Conservation (phyloP, 1,140 invertebrate genomes). For the Diabrotica virgifera region DNA sequence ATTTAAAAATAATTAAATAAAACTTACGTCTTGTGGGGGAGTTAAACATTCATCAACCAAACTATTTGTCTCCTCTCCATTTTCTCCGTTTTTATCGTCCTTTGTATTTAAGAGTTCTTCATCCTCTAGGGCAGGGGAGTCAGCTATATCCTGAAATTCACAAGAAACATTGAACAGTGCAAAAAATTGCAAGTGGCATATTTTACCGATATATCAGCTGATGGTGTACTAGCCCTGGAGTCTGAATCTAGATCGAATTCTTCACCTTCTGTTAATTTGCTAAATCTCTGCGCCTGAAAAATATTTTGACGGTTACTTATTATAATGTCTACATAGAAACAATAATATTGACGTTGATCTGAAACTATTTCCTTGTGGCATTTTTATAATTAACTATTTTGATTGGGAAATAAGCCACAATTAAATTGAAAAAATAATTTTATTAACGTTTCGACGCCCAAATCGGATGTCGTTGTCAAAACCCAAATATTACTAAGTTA, state of each 20-base stretch:
- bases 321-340: too few species aligned
- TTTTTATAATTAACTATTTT: too few species aligned
- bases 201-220: conserved; percentile 29
- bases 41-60: background rate
- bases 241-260: conserved; percentile 36
- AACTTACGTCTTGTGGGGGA: conserved; percentile 6
- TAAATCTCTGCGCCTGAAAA: conserved; percentile 41
- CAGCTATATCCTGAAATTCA: conserved; percentile 7
- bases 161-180: background rate
- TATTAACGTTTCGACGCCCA: too few species aligned
- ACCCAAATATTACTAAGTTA: too few species aligned
- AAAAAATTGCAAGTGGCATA: background rate
- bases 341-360: too few species aligned
- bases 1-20: background rate
- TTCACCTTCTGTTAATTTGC: conserved; percentile 41
- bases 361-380: too few species aligned
- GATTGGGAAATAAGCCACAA: too few species aligned
- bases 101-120: conserved; percentile 18
- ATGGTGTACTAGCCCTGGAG: conserved; percentile 37
- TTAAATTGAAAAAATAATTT: too few species aligned
- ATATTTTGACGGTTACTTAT: background rate
- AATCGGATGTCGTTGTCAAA: too few species aligned
- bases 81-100: conserved; percentile 8
- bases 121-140: conserved; percentile 12
- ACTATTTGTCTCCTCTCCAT: background rate